These are phyloP conservation scores for Ditula angustiorana DNA, from an alignment of 2,888 invertebrate genomes.

Conservation along the genomic window DNA sequence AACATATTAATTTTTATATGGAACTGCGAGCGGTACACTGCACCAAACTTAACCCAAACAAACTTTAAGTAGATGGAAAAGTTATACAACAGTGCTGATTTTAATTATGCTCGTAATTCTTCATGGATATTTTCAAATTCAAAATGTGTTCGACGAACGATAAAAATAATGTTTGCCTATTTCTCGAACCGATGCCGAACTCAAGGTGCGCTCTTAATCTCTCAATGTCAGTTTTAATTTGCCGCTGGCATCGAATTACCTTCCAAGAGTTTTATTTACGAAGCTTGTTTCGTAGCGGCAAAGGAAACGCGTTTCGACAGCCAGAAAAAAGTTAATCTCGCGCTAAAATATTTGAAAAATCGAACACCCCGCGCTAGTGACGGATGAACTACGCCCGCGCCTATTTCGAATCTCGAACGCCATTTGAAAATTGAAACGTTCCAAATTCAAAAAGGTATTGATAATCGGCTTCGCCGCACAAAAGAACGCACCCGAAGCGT, in stretches of 20 bases:
- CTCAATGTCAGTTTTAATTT: constrained; percentile 85
- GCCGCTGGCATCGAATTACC: constrained; percentile 79
- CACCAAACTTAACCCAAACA: no score
- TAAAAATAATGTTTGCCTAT: constrained; percentile 57
- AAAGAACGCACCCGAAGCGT: constrained; percentile 61
- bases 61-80: no score
- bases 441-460: constrained; percentile 29
- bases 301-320: constrained; percentile 78
- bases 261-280: constrained; percentile 80
- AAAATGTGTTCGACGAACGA: constrained; percentile 49
- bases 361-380: constrained; percentile 30
- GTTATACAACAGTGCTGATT: no score
- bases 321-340: constrained; percentile 60
- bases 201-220: constrained; percentile 77
- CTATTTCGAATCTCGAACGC: constrained; percentile 22
- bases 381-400: constrained; percentile 32
- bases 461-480: constrained; percentile 41
- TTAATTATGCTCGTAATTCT: background rate
- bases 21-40: no score
- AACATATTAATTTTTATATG: no score
- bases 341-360: constrained; percentile 51
- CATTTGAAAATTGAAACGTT: constrained; percentile 26
- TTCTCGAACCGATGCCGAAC: constrained; percentile 63
- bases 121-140: constrained; percentile 51
- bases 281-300: constrained; percentile 63